Percentiles rank a stretch among this genome's conserved stretches.
Evolutionary conservation across 2,797 vertebrate species (phyloP).

Genomic region (Eulemur albifrons): DNA sequence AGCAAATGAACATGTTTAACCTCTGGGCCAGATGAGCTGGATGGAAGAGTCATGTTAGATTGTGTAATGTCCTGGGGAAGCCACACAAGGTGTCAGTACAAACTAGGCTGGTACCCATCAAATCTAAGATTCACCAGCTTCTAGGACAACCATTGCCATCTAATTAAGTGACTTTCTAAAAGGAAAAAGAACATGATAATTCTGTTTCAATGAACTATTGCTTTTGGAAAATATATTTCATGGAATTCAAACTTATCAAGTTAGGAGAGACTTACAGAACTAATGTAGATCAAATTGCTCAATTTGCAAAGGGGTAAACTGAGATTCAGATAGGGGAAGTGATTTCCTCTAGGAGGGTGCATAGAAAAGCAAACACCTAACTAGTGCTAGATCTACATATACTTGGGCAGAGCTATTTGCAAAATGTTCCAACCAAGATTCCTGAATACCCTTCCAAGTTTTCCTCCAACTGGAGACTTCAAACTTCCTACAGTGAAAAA

Average conservation of each 20-base stretch:
- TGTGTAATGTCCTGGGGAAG: constrained; percentile 31
- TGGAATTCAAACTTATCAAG: constrained; percentile 37
- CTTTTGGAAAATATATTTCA: constrained; percentile 48
- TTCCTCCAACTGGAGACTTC: neutral
- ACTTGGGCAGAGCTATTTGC: neutral
- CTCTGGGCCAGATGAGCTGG: constrained; percentile 56
- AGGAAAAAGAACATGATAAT: constrained; percentile 45
- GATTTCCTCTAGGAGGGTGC: neutral
- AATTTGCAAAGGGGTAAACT: constrained; percentile 35
- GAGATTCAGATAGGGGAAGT: neutral
- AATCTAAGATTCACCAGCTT: constrained; percentile 54
- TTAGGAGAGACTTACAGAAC: constrained; percentile 10
- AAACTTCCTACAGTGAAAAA: neutral
- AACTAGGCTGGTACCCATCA: constrained; percentile 57
- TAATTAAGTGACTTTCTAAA: constrained; percentile 57
- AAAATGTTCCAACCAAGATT: neutral
- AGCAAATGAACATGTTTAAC: constrained; percentile 57
- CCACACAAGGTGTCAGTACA: constrained; percentile 35
- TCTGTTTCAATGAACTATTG: constrained; percentile 32
- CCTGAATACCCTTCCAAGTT: neutral
- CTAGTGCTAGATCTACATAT: neutral
- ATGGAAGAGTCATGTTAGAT: constrained; percentile 45
- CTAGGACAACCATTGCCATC: constrained; percentile 45
- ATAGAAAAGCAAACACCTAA: constrained; percentile 4
- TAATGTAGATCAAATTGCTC: constrained; percentile 13